These are phyloP conservation scores for Pseudobourletiella spinata DNA, from an alignment of 1,140 invertebrate species.

Conservation along the genomic window DNA sequence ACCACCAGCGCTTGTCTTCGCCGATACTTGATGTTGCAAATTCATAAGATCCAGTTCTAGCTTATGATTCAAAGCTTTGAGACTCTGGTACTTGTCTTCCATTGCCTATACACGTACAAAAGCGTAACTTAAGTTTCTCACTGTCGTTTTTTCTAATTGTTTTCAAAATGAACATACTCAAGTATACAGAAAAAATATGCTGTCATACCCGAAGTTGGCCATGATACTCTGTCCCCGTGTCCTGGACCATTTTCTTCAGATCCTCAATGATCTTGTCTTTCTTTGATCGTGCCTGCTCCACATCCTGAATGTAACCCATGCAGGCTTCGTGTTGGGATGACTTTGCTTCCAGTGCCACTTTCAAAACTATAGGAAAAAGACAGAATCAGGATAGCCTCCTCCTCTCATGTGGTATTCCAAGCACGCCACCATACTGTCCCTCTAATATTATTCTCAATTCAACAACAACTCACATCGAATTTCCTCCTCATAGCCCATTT, in stretches of 20 bases:
- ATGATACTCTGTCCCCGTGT: conserved; percentile 47
- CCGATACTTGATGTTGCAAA: conserved; percentile 46
- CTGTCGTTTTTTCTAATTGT: background rate
- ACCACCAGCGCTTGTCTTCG: conserved; percentile 6
- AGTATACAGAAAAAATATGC: background rate
- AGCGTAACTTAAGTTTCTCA: too few species aligned
- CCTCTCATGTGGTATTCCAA: too few species aligned
- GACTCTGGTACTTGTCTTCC: conserved; percentile 60
- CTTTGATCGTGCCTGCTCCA: conserved; percentile 44
- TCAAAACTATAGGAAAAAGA: too few species aligned
- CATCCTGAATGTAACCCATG: conserved; percentile 44
- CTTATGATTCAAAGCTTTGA: conserved; percentile 55
- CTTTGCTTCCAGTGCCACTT: conserved; percentile 40
- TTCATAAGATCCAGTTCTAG: conserved; percentile 60
- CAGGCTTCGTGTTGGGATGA: conserved; percentile 45
- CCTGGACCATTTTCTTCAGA: conserved; percentile 46
- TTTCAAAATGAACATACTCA: too few species aligned
- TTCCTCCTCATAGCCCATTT: conserved; percentile 27
- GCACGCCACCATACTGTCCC: too few species aligned
- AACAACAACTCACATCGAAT: conserved; percentile 11
- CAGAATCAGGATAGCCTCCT: too few species aligned
- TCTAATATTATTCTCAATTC: too few species aligned
- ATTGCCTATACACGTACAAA: too few species aligned
- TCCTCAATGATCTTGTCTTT: conserved; percentile 46
- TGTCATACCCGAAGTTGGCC: conserved; percentile 44